Percentiles rank a stretch among this genome's conserved stretches.
These are phyloP conservation scores for Parauchenoglanis punctatus DNA, from an alignment of 2,797 vertebrate species.

Conservation along the genomic window DNA sequence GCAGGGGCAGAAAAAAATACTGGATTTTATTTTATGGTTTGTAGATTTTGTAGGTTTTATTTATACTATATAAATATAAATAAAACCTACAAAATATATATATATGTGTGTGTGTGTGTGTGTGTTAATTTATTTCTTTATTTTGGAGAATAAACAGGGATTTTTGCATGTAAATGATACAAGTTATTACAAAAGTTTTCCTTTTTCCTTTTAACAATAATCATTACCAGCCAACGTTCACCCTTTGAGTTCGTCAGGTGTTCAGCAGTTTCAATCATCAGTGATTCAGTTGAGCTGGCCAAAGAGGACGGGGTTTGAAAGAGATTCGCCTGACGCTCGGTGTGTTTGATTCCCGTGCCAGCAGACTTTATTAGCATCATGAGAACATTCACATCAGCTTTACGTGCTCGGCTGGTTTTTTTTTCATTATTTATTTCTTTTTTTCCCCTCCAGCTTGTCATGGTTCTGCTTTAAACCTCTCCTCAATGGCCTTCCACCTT, in stretches of 20 bases:
- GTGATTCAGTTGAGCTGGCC: not conserved
- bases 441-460: constrained; percentile 57
- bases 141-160: not conserved
- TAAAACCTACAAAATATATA: too few relatives aligned
- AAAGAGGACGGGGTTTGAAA: constrained; percentile 33
- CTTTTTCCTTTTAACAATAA: constrained; percentile 1
- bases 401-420: constrained; percentile 59
- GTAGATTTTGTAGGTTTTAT: not conserved
- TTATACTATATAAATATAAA: not conserved
- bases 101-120: too few relatives aligned
- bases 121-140: too few relatives aligned
- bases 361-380: constrained; percentile 65
- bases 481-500: constrained; percentile 38
- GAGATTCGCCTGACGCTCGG: constrained; percentile 41
- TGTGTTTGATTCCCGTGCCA: constrained; percentile 41
- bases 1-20: not conserved
- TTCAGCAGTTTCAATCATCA: not conserved
- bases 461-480: constrained; percentile 63
- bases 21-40: not conserved
- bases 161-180: not conserved
- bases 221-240: not conserved
- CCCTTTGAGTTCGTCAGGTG: too few relatives aligned
- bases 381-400: constrained; percentile 66
- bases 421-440: not conserved
- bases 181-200: not conserved